phyloP scores from a whole-genome alignment of 2,113 vertebrate genomes.

The Entelurus aequoreus region DNA sequence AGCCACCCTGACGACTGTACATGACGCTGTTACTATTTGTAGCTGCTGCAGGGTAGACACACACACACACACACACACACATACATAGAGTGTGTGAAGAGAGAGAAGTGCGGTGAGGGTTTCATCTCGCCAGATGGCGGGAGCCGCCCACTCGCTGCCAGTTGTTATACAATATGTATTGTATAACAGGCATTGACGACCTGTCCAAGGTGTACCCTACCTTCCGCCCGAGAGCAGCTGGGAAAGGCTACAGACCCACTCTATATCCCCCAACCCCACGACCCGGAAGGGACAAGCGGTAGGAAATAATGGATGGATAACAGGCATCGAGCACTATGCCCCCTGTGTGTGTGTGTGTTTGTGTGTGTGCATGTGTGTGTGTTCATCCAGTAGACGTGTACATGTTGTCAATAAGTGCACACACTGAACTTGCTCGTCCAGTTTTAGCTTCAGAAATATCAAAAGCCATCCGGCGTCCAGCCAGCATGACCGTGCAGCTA shows the following conservation, averaged over 20 bases:
- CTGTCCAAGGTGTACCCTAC: too few species aligned
- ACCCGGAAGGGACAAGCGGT: too few species aligned
- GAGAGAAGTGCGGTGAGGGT: slow-evolving; percentile 42
- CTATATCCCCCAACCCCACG: too few species aligned
- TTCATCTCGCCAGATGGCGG: slow-evolving; percentile 62
- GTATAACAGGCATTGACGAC: slow-evolving; percentile 55
- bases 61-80: slow-evolving; percentile 28
- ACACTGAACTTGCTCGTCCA: too few species aligned
- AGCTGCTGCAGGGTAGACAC: slow-evolving; percentile 39
- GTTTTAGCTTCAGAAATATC: too few species aligned
- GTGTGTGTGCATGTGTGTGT: background rate
- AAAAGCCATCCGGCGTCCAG: too few species aligned
- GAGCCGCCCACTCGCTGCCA: slow-evolving; percentile 61
- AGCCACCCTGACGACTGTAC: slow-evolving; percentile 43
- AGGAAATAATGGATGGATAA: slow-evolving; percentile 47
- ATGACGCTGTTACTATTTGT: slow-evolving; percentile 52
- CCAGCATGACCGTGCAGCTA: too few species aligned
- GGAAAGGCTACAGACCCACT: too few species aligned
- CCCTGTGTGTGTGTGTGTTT: slow-evolving; percentile 4
- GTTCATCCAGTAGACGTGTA: background rate
- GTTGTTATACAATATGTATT: slow-evolving; percentile 72
- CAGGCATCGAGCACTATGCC: slow-evolving; percentile 49
- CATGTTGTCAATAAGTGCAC: background rate
- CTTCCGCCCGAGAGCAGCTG: too few species aligned
- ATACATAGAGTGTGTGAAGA: slow-evolving; percentile 37